These are phyloP conservation scores for Reinhardtius hippoglossoides DNA, from an alignment of 2,113 vertebrate genomes.

Conservation along the genomic window DNA sequence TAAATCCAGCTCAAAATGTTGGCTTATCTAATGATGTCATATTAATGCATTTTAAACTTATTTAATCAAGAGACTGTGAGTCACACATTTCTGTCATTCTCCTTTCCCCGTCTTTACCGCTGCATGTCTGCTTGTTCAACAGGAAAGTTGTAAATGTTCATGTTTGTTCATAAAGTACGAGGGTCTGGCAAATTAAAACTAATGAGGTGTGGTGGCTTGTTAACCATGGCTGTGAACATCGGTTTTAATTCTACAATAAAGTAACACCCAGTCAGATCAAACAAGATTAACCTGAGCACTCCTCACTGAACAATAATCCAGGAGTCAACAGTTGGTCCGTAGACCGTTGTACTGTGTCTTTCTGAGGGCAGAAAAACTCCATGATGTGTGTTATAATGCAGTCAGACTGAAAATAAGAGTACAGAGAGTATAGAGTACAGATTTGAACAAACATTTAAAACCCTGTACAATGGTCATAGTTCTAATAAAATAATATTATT, in stretches of 20 bases:
- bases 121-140: not conserved
- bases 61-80: not conserved
- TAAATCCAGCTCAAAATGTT: conserved; percentile 28
- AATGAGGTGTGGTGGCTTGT: not conserved
- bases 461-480: too few relatives aligned
- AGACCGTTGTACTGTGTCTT: too few relatives aligned
- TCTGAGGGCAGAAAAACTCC: too few relatives aligned
- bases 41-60: conserved; percentile 3
- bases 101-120: not conserved
- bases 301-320: not conserved
- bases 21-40: conserved; percentile 35
- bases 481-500: too few relatives aligned
- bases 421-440: too few relatives aligned
- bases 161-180: not conserved
- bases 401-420: too few relatives aligned
- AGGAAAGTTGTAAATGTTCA: not conserved
- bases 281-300: not conserved
- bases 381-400: too few relatives aligned
- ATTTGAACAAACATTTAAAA: too few relatives aligned
- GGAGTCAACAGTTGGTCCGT: not conserved
- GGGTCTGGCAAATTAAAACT: not conserved
- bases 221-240: not conserved
- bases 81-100: not conserved
- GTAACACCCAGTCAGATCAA: not conserved
- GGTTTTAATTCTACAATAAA: not conserved